Conservation (phyloP, 1,140 invertebrate genomes). For the Trinorchestia longiramus region DNA sequence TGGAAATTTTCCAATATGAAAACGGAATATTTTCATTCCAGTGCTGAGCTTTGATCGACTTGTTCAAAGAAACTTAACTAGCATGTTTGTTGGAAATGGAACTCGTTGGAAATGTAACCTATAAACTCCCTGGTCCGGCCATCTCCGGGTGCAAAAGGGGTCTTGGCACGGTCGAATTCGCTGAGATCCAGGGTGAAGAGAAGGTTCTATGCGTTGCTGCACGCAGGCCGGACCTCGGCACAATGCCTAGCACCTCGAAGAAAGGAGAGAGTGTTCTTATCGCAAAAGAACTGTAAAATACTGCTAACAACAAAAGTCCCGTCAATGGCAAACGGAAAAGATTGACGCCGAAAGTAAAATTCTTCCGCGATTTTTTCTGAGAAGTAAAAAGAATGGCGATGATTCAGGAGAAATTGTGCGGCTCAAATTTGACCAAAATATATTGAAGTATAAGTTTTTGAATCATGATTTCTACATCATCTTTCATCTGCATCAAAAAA, state of each 20-base stretch:
- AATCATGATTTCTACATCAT: neutral
- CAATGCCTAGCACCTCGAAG: neutral
- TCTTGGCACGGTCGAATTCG: neutral
- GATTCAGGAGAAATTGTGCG: neutral
- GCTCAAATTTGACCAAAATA: neutral
- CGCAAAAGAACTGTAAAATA: neutral
- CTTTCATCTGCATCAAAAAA: neutral
- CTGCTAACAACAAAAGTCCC: slow-evolving; percentile 6
- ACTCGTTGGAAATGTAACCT: neutral
- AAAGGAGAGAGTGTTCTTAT: neutral
- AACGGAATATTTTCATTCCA: neutral
- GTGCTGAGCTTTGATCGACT: neutral
- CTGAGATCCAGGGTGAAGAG: neutral
- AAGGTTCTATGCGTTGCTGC: neutral
- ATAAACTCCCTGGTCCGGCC: neutral
- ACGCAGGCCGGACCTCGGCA: neutral
- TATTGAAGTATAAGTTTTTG: neutral
- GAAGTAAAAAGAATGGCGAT: neutral
- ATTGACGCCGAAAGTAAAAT: neutral
- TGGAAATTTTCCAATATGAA: neutral
- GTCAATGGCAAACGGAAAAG: neutral
- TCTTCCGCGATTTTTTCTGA: neutral
- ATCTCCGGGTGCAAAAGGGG: neutral
- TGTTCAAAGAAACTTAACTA: neutral
- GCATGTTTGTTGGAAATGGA: neutral